Percentiles rank a stretch among this genome's conserved stretches.
These are phyloP conservation scores for Coecobrya sp. DNA, from an alignment of 2,888 invertebrate species.

Conservation along the genomic window DNA sequence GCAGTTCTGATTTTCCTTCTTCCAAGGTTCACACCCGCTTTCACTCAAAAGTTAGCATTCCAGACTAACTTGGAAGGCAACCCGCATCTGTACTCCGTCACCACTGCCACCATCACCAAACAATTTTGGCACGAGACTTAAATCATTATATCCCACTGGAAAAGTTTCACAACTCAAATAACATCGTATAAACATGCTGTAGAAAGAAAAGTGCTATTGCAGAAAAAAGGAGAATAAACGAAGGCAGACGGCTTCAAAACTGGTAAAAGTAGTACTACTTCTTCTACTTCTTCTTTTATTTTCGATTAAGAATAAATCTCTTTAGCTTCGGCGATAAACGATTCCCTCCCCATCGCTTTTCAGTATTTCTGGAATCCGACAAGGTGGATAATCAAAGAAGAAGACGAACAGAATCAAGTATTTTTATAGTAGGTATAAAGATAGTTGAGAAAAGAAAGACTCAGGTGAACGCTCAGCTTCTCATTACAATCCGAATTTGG, in stretches of 20 bases:
- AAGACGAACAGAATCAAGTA: slow-evolving; percentile 3
- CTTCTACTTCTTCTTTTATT: slow-evolving; percentile 60
- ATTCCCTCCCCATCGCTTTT: slow-evolving; percentile 52
- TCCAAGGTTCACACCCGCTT: slow-evolving; percentile 41
- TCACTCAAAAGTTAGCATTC: slow-evolving; percentile 53
- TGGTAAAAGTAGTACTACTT: slow-evolving; percentile 31
- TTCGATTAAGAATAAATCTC: slow-evolving; percentile 71
- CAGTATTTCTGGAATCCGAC: slow-evolving; percentile 13
- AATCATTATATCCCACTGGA: slow-evolving; percentile 72
- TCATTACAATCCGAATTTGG: slow-evolving; percentile 71
- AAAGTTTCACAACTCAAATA: slow-evolving; percentile 59
- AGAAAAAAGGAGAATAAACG: slow-evolving; percentile 32
- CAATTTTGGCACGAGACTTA: slow-evolving; percentile 76
- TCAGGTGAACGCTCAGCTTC: neutral
- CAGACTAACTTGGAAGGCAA: slow-evolving; percentile 37
- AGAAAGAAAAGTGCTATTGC: neutral
- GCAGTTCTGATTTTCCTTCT: slow-evolving; percentile 26
- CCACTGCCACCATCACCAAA: slow-evolving; percentile 68
- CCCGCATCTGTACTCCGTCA: slow-evolving; percentile 64
- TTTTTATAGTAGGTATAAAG: neutral
- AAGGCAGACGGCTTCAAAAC: neutral
- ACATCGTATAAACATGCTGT: neutral
- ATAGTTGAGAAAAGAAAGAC: neutral
- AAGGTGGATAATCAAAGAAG: neutral
- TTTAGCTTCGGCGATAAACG: slow-evolving; percentile 73